A percentile compares a stretch with the other conserved stretches of the same genome.
Conservation (phyloP, 2,888 invertebrate species). For the Aphodius sticticus region DNA sequence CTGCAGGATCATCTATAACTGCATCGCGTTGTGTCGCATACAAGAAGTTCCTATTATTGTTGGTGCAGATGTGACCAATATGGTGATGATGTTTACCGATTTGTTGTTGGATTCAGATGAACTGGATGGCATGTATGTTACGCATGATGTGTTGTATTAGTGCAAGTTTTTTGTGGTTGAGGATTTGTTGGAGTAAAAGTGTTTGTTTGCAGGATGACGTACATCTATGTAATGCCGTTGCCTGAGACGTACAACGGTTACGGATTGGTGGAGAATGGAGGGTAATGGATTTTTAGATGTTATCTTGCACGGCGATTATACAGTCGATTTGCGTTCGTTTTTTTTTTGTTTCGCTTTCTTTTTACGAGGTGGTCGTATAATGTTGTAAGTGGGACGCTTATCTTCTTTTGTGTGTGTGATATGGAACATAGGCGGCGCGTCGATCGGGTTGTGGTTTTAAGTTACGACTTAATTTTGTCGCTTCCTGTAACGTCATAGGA, state of each 20-base stretch:
- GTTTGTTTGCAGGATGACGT: constrained; percentile 55
- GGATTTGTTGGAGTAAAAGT: constrained; percentile 8
- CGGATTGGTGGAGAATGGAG: constrained; percentile 56
- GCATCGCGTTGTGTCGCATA: neutral
- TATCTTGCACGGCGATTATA: constrained; percentile 19
- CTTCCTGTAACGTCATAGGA: too few species aligned
- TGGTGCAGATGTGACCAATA: neutral
- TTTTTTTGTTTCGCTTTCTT: constrained; percentile 33
- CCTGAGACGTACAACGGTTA: constrained; percentile 56
- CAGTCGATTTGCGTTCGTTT: constrained; percentile 17
- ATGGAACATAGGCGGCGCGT: neutral
- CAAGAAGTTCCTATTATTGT: neutral
- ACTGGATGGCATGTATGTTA: neutral
- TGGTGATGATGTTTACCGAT: constrained; percentile 13
- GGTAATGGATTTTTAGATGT: constrained; percentile 46
- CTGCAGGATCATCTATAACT: neutral
- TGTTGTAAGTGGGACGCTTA: neutral
- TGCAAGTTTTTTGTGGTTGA: neutral
- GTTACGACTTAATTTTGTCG: too few species aligned
- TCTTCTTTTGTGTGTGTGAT: neutral
- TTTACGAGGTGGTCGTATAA: neutral
- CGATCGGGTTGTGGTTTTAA: too few species aligned
- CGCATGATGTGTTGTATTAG: constrained; percentile 9
- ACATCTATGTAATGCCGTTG: constrained; percentile 59
- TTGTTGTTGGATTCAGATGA: constrained; percentile 7